Percentiles rank a stretch among this genome's conserved stretches.
These are phyloP conservation scores for Poicephalus gulielmi DNA, from an alignment of 2,113 vertebrate species.

Conservation along the genomic window DNA sequence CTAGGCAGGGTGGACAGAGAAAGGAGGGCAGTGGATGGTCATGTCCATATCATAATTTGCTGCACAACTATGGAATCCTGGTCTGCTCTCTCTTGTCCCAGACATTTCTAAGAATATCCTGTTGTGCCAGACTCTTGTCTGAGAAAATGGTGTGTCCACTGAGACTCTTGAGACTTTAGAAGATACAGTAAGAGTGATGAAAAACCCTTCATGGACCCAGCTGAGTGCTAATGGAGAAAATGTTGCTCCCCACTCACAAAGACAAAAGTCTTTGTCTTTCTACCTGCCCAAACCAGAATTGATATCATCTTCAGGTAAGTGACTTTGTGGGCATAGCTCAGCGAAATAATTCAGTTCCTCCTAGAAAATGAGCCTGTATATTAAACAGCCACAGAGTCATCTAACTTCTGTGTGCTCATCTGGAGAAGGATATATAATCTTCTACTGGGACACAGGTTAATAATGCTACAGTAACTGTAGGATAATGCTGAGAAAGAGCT, in stretches of 20 bases:
- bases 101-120: not conserved
- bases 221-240: not conserved
- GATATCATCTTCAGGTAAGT: not conserved
- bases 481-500: conserved; percentile 29
- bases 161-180: not conserved
- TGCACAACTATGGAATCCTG: not conserved
- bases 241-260: not conserved
- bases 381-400: not conserved
- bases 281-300: not conserved
- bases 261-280: not conserved
- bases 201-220: not conserved
- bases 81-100: not conserved
- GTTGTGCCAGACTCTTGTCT: not conserved
- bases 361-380: not conserved
- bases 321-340: not conserved
- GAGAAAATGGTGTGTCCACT: not conserved
- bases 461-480: conserved; percentile 1
- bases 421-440: not conserved
- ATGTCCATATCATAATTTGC: not conserved
- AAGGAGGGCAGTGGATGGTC: not conserved
- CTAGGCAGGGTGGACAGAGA: not conserved
- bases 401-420: not conserved
- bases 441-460: conserved; percentile 7
- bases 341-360: not conserved
- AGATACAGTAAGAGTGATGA: not conserved